A percentile compares a stretch with the other conserved stretches of the same genome.
These are phyloP conservation scores for Eumeta japonica DNA, from an alignment of 1,140 invertebrate species.

Conservation along the genomic window DNA sequence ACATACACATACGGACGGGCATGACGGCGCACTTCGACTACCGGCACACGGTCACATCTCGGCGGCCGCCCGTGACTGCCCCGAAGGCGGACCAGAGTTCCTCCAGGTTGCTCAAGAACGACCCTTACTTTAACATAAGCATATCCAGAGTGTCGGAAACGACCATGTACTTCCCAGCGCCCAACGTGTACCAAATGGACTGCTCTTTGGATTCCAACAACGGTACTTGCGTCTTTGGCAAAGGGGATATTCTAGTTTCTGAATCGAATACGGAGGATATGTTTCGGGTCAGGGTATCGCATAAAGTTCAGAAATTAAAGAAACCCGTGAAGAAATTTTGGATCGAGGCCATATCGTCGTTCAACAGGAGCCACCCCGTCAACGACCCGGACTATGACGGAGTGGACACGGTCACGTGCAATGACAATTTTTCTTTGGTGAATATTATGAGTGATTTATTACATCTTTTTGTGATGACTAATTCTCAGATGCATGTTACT, in stretches of 20 bases:
- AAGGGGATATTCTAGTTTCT: constrained; percentile 22
- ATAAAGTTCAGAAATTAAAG: constrained; percentile 21
- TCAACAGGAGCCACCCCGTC: constrained; percentile 18
- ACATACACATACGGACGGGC: constrained; percentile 53
- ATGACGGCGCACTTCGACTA: constrained; percentile 36
- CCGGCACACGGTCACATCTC: constrained; percentile 30
- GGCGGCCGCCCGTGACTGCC: constrained; percentile 38
- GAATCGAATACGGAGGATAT: constrained; percentile 12
- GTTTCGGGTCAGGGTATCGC: constrained; percentile 28
- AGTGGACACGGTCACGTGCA: constrained; percentile 26
- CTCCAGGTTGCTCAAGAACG: constrained; percentile 58
- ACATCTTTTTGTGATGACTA: too few species aligned
- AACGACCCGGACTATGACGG: constrained; percentile 28
- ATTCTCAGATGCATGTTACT: too few species aligned
- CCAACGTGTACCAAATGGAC: constrained; percentile 37
- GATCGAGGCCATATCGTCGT: constrained; percentile 25
- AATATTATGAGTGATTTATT: too few species aligned
- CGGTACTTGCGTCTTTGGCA: constrained; percentile 32
- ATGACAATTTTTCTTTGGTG: constrained; percentile 30
- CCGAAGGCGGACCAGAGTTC: constrained; percentile 56
- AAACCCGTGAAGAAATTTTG: constrained; percentile 26
- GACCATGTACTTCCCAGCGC: constrained; percentile 63
- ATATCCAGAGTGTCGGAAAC: constrained; percentile 59
- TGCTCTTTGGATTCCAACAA: constrained; percentile 24
- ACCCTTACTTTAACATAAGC: constrained; percentile 60